Evolutionary conservation across 2,888 invertebrate genomes (phyloP).

Genomic region (Ophioninae sp.): DNA sequence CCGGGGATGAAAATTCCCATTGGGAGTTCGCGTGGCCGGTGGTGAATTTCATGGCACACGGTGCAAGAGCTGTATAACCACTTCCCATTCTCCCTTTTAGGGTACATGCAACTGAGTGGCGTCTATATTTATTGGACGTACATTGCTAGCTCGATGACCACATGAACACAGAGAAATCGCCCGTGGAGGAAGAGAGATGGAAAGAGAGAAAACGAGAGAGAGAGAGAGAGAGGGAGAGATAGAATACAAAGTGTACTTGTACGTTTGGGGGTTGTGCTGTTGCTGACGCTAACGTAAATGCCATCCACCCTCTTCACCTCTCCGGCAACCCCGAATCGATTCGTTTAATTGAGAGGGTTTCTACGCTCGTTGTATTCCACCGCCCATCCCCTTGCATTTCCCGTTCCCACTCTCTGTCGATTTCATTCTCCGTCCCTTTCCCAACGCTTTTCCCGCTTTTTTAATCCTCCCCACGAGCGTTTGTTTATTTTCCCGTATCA

Average conservation of each 20-base stretch:
- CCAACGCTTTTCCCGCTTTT: constrained; percentile 16
- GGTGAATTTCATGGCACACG: constrained; percentile 58
- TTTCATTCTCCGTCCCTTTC: constrained; percentile 39
- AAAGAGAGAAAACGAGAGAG: constrained; percentile 31
- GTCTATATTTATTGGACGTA: constrained; percentile 67
- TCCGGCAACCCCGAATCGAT: constrained; percentile 69
- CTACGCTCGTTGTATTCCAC: constrained; percentile 58
- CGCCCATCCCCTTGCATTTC: constrained; percentile 8
- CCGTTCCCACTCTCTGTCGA: constrained; percentile 44
- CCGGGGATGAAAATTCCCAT: constrained; percentile 62
- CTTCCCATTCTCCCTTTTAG: constrained; percentile 26
- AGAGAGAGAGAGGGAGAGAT: constrained; percentile 47
- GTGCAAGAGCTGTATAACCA: constrained; percentile 41
- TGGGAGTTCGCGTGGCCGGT: constrained; percentile 54
- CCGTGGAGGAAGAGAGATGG: constrained; percentile 35
- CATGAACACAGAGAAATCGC: constrained; percentile 43
- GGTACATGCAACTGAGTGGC: constrained; percentile 60
- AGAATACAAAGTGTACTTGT: constrained; percentile 54
- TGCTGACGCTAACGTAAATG: constrained; percentile 60
- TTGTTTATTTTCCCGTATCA: constrained; percentile 25
- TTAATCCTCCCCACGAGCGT: constrained; percentile 20
- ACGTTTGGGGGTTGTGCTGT: constrained; percentile 52
- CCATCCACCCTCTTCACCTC: constrained; percentile 38
- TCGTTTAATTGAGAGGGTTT: constrained; percentile 76
- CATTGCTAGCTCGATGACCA: constrained; percentile 61